These are phyloP conservation scores for Abramis brama DNA, from an alignment of 2,113 vertebrate genomes.

Conservation along the genomic window DNA sequence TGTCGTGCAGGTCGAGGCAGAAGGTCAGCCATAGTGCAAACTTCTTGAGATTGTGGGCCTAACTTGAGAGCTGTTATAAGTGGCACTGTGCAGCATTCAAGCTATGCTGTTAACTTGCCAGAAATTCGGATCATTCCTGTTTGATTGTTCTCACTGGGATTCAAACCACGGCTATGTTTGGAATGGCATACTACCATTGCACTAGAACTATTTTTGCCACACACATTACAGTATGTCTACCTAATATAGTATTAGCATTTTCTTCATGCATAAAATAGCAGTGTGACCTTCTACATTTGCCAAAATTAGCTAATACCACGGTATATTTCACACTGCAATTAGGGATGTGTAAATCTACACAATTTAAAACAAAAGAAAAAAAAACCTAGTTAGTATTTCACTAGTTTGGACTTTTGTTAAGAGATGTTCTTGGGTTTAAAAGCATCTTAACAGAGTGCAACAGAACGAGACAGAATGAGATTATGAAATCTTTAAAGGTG, in stretches of 20 bases:
- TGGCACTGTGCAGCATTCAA: not conserved
- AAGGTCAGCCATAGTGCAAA: slow-evolving; percentile 17
- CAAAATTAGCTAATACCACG: not conserved
- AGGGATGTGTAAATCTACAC: not conserved
- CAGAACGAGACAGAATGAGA: not conserved
- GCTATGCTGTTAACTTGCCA: not conserved
- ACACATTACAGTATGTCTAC: not conserved
- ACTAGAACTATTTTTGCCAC: slow-evolving; percentile 18
- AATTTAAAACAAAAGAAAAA: not conserved
- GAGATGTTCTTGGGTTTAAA: not conserved
- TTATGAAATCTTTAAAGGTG: not conserved
- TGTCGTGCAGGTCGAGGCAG: not conserved
- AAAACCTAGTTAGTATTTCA: not conserved
- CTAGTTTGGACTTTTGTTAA: not conserved
- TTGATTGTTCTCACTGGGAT: slow-evolving; percentile 9
- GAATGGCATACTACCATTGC: slow-evolving; percentile 12
- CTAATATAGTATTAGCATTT: slow-evolving; percentile 14
- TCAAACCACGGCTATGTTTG: not conserved
- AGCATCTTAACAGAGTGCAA: not conserved
- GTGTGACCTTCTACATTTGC: not conserved
- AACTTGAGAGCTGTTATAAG: not conserved
- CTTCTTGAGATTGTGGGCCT: not conserved
- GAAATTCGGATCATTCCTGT: not conserved
- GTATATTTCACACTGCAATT: not conserved
- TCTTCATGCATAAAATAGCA: not conserved